Base-by-base conservation (phyloP, 1,140 invertebrate species). In the Rhizoglyphus robini region DNA sequence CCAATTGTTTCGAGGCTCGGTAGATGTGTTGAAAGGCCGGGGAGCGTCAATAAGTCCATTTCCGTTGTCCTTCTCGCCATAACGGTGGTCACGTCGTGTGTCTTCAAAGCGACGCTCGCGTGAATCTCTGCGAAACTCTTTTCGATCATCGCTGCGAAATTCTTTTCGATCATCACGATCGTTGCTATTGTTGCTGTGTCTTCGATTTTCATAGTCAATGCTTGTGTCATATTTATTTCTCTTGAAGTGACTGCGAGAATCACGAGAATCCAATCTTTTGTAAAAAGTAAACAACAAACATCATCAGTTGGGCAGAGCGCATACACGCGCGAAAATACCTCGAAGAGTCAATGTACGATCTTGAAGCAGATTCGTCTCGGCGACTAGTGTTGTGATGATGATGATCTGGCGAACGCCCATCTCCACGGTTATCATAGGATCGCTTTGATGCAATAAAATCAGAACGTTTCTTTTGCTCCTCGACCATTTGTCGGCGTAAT, bases 401-500 rank as follows among this genome's bases (percentile, higher is more conserved):
- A 23, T 54, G 8, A 23, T 54, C 51, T 32, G 51, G 51, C 23
- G 23, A 27, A 8, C 51, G 51, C 23, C 51, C 51, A 20, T 54
- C 15, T 54, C 51, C 51, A 25, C 8, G 8, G 18, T 32, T 15
- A 54, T 54, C 8, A 54, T 54, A 32, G 20, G 15, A 51, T 23
- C 48, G 48, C 13, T 51, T 51, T 8, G 48, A 23, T n/a, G 34
- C 4, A 18, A 27, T 2, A 20, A n/a, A 5, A 25, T 61, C 59
- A 41, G n/a, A n/a, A n/a, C n/a, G 31, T 61, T 36, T 3, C 2
- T 49, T 4, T 49, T 30, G 63, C 25, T 23, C 30, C 25, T 18
- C 30, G 20, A 51, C 23, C 20, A 57, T 18, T 41, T 59, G 51
- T 29, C 63, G 38, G 46, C 68, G 59, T 63, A 87, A 80, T 73